Conservation (phyloP, 2,888 invertebrate genomes). For the Lomographa bimaculata region DNA sequence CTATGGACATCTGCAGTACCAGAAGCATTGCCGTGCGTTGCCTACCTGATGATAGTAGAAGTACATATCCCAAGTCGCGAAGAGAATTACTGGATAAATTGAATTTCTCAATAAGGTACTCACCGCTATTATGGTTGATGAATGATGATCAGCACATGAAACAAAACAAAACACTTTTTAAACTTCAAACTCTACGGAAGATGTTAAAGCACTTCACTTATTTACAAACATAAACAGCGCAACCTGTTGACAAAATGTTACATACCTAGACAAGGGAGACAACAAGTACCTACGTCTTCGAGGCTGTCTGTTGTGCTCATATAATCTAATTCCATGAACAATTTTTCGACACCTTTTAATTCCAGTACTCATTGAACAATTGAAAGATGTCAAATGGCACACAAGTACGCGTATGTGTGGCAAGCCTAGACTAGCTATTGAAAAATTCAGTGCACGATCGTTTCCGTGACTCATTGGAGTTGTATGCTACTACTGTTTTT, state of each 20-base stretch:
- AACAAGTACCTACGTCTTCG: constrained; percentile 71
- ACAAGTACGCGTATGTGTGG: constrained; percentile 43
- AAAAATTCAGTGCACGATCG: constrained; percentile 52
- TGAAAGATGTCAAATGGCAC: constrained; percentile 43
- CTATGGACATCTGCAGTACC: no score
- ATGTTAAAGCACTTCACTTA: constrained; percentile 8
- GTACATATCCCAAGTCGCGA: no score
- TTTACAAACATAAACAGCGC: constrained; percentile 15
- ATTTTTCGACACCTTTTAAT: constrained; percentile 27
- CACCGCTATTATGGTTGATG: constrained; percentile 59
- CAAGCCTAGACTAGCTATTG: constrained; percentile 48
- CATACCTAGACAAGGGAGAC: constrained; percentile 71
- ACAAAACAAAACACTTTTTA: constrained; percentile 49
- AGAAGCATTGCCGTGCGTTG: no score
- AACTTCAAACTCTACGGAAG: constrained; percentile 12
- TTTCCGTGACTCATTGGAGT: constrained; percentile 63
- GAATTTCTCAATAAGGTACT: no score
- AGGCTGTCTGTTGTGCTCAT: constrained; percentile 66
- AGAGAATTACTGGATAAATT: no score
- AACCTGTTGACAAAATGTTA: constrained; percentile 24
- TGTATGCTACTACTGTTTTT: constrained; percentile 70
- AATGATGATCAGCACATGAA: constrained; percentile 67
- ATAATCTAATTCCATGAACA: constrained; percentile 61
- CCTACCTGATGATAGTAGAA: no score
- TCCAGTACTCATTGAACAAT: constrained; percentile 37